Conservation (phyloP, 2,888 invertebrate genomes). For the Plebejus anna region DNA sequence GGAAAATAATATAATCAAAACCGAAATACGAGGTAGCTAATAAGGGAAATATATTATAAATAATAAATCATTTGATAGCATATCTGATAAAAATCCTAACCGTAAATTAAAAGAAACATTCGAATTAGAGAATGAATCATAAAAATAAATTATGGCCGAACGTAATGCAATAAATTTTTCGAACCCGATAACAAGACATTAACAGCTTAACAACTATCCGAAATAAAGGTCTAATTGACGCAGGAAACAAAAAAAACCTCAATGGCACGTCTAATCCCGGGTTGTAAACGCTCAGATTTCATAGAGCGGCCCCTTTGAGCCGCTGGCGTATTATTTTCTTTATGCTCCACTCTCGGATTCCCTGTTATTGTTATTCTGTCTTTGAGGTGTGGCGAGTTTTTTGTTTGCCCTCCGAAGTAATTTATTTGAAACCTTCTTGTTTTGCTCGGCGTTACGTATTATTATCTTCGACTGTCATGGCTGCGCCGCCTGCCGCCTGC, state of each 20-base stretch:
- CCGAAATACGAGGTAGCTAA: not conserved
- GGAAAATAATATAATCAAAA: not conserved
- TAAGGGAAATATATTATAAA: not conserved
- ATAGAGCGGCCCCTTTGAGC: slow-evolving; percentile 45
- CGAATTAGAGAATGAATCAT: slow-evolving; percentile 28
- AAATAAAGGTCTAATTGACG: slow-evolving; percentile 44
- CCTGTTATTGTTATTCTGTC: slow-evolving; percentile 69
- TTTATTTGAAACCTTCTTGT: slow-evolving; percentile 60
- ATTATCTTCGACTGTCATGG: slow-evolving; percentile 54
- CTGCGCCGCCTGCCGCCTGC: slow-evolving; percentile 42
- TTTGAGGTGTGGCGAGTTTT: slow-evolving; percentile 60
- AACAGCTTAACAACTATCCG: slow-evolving; percentile 39
- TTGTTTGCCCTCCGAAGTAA: slow-evolving; percentile 56
- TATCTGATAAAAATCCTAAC: not conserved
- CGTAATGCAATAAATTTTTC: slow-evolving; percentile 31
- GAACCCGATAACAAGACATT: slow-evolving; percentile 36
- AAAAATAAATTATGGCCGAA: slow-evolving; percentile 26
- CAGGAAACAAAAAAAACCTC: slow-evolving; percentile 43
- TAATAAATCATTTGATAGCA: slow-evolving; percentile 8
- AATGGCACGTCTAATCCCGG: slow-evolving; percentile 44
- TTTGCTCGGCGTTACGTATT: slow-evolving; percentile 53
- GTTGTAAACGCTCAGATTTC: slow-evolving; percentile 57
- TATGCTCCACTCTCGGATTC: slow-evolving; percentile 50
- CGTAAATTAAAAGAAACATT: not conserved
- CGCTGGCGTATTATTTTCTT: slow-evolving; percentile 54